Conservation (phyloP, 2,797 vertebrate species). For the Chanos chanos region DNA sequence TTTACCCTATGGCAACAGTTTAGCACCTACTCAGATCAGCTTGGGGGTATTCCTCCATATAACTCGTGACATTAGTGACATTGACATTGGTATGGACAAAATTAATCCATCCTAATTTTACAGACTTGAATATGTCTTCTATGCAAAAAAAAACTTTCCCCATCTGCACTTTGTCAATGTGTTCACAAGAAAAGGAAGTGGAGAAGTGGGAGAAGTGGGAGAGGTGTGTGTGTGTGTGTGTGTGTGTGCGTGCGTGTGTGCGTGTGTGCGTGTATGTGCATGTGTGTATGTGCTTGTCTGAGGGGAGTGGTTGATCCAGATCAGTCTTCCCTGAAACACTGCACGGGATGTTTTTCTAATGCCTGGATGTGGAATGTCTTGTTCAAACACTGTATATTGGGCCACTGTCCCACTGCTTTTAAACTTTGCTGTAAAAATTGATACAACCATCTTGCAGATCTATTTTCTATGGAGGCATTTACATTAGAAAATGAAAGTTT, state of each 20-base stretch:
- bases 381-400: slow-evolving; percentile 61
- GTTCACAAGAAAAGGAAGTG: too few relatives aligned
- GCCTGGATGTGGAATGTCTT: slow-evolving; percentile 68
- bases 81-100: too few relatives aligned
- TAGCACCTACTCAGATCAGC: too few relatives aligned
- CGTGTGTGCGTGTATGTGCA: slow-evolving; percentile 22
- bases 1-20: too few relatives aligned
- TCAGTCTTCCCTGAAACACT: slow-evolving; percentile 50
- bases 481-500: too few relatives aligned
- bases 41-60: too few relatives aligned
- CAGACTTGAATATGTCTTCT: too few relatives aligned
- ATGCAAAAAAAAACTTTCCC: too few relatives aligned
- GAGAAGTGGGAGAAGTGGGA: too few relatives aligned
- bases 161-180: too few relatives aligned
- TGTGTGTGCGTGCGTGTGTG: slow-evolving; percentile 10
- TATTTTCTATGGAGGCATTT: background rate
- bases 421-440: slow-evolving; percentile 49
- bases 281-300: slow-evolving; percentile 27
- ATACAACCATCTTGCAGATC: slow-evolving; percentile 4
- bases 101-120: too few relatives aligned
- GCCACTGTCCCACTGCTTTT: slow-evolving; percentile 43
- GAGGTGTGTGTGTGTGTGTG: background rate
- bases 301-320: slow-evolving; percentile 34
- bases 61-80: too few relatives aligned
- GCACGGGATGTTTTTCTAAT: slow-evolving; percentile 68